Evolutionary conservation across 2,888 invertebrate genomes (phyloP).

Genomic region (Tridacna crocea): DNA sequence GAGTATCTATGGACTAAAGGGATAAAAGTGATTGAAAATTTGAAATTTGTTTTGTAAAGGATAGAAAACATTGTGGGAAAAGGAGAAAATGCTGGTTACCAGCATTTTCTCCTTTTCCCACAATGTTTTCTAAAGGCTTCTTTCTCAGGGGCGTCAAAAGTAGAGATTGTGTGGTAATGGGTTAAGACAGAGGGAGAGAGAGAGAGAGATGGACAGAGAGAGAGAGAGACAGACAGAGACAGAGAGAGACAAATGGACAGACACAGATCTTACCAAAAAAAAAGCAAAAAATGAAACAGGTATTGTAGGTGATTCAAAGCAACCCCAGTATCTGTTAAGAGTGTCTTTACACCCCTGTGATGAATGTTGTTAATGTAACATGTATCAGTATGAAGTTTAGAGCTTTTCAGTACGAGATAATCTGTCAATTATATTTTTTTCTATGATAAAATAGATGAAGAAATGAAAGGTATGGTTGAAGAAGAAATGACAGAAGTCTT

Average conservation of each 20-base stretch:
- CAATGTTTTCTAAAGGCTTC: not conserved
- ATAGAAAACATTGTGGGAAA: not conserved
- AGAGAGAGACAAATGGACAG: no score
- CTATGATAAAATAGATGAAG: not conserved
- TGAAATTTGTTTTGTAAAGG: no score
- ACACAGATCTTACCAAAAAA: not conserved
- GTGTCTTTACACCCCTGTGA: not conserved
- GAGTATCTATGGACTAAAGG: no score
- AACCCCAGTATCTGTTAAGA: no score
- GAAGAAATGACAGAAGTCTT: not conserved
- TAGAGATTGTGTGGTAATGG: no score
- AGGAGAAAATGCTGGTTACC: not conserved
- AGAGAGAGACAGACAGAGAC: no score
- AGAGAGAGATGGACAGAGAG: no score
- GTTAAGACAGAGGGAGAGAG: no score
- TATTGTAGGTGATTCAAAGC: not conserved
- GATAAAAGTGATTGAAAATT: no score
- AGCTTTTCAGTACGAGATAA: not conserved
- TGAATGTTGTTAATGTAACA: not conserved
- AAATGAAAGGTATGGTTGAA: slow-evolving; percentile 15
- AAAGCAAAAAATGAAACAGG: not conserved
- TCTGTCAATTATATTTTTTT: not conserved
- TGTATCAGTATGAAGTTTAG: not conserved
- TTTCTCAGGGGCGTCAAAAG: no score
- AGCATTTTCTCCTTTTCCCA: not conserved